phyloP scores from a whole-genome alignment of 2,113 vertebrate species.

The Coreoperca whiteheadi region DNA sequence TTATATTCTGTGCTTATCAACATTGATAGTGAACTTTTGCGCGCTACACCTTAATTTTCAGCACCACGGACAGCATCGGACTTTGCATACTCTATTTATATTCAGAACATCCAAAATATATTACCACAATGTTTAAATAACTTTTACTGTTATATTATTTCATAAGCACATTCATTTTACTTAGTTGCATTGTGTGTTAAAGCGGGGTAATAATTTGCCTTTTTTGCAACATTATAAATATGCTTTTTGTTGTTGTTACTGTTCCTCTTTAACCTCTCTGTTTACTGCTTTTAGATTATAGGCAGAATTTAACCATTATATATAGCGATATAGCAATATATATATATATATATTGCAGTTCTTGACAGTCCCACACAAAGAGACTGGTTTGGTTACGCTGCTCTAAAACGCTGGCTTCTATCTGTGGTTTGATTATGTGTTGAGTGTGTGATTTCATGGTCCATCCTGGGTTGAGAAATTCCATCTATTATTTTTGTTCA shows the following conservation, averaged over 20 bases:
- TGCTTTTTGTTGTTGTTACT: accelerated
- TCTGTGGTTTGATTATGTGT: not conserved
- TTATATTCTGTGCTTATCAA: too few relatives aligned
- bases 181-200: not conserved
- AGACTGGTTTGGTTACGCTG: not conserved
- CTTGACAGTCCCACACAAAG: too few relatives aligned
- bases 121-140: accelerated
- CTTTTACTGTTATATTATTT: constrained; percentile 3
- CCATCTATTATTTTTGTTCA: not conserved
- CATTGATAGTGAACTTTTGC: not conserved
- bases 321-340: too few relatives aligned
- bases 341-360: not conserved
- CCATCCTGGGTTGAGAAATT: not conserved
- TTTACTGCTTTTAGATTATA: too few relatives aligned
- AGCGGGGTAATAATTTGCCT: not conserved
- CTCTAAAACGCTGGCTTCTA: not conserved
- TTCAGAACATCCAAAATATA: not conserved
- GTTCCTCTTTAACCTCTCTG: not conserved
- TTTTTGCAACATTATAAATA: too few relatives aligned
- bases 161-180: too few relatives aligned
- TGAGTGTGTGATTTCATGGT: not conserved
- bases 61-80: too few relatives aligned
- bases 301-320: too few relatives aligned
- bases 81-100: not conserved
- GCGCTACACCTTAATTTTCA: too few relatives aligned